Percentiles rank a stretch among this genome's conserved stretches.
These are phyloP conservation scores for Abramis brama DNA, from an alignment of 2,113 vertebrate species.

Conservation along the genomic window DNA sequence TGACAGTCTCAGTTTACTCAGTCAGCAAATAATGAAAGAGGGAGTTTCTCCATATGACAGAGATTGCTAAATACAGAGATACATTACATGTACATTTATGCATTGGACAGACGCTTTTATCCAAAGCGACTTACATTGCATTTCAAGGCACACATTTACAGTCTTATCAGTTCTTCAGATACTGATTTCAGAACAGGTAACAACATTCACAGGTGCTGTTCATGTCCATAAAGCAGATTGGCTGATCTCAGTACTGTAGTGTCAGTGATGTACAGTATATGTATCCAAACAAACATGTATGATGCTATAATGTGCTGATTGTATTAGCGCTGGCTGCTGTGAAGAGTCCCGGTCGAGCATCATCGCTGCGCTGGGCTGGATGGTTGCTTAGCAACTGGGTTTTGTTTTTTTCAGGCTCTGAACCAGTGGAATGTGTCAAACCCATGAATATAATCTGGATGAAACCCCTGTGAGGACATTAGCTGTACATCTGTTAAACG, in stretches of 20 bases:
- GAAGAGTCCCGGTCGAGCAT: slow-evolving; percentile 46
- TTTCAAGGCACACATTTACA: too few relatives aligned
- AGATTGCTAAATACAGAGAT: background rate
- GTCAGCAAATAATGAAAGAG: background rate
- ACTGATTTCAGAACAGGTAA: background rate
- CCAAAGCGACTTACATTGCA: too few relatives aligned
- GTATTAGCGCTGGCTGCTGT: slow-evolving; percentile 22
- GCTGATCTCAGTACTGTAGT: background rate
- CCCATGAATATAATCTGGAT: slow-evolving; percentile 21
- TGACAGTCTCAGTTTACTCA: background rate
- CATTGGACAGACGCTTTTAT: too few relatives aligned
- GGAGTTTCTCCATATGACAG: background rate
- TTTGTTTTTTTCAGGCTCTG: slow-evolving; percentile 48
- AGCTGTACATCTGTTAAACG: slow-evolving; percentile 9
- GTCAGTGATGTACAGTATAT: background rate
- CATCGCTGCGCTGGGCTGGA: slow-evolving; percentile 55
- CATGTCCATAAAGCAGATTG: background rate
- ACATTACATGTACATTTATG: background rate
- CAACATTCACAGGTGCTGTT: background rate
- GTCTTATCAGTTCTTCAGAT: too few relatives aligned
- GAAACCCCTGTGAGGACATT: slow-evolving; percentile 38
- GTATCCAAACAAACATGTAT: background rate
- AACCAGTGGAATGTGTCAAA: slow-evolving; percentile 61
- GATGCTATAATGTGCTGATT: slow-evolving; percentile 38
- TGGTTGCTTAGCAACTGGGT: slow-evolving; percentile 67